phyloP scores from a whole-genome alignment of 35 echinoderm and acorn worm species.

The Holothuria glaberrima region DNA sequence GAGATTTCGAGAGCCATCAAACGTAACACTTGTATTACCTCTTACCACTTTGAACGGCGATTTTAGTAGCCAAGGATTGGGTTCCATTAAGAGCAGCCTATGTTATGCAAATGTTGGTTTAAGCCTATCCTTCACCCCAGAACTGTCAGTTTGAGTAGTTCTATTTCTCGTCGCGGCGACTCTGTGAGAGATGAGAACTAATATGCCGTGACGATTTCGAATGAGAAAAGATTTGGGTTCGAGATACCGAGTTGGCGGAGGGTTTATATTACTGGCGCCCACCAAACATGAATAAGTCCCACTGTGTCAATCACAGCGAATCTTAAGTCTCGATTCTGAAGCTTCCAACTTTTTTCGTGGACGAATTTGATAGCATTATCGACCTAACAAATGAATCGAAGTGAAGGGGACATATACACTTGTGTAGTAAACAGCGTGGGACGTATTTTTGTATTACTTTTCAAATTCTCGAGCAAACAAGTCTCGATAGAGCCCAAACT shows the following conservation, averaged over 20 bases:
- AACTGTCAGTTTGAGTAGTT: conserved; percentile 34
- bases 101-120: conserved; percentile 57
- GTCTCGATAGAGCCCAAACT: no score
- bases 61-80: conserved; percentile 17
- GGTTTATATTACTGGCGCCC: conserved; percentile 39
- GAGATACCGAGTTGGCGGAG: neutral
- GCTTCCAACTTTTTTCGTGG: no score
- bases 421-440: no score
- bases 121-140: conserved; percentile 47
- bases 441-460: no score
- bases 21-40: conserved; percentile 38
- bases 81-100: conserved; percentile 45
- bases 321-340: no score
- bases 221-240: no score
- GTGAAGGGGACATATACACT: no score
- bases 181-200: neutral
- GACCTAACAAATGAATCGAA: no score
- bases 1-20: conserved; percentile 17
- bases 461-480: no score
- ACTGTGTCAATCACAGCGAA: no score
- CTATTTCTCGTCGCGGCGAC: conserved; percentile 33
- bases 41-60: neutral
- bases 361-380: no score
- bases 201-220: conserved; percentile 31
- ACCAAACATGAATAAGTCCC: no score